Conservation (phyloP, 2,888 invertebrate species). For the Drosophila atroscutellata region DNA sequence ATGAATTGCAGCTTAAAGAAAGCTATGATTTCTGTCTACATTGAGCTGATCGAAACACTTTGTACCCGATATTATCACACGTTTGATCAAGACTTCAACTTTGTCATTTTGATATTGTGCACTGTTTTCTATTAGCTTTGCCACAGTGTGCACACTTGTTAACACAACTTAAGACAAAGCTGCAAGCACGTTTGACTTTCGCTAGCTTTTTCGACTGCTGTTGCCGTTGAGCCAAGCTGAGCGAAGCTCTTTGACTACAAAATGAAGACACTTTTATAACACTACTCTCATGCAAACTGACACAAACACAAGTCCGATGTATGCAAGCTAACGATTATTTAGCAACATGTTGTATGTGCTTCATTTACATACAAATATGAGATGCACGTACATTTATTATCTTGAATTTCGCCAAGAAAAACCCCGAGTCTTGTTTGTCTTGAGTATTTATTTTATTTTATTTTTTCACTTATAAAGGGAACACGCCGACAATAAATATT, state of each 20-base stretch:
- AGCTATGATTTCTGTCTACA: not conserved
- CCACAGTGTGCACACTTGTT: conserved; percentile 54
- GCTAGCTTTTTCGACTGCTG: conserved; percentile 26
- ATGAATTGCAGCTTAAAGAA: not conserved
- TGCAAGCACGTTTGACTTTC: conserved; percentile 44
- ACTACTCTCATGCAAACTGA: conserved; percentile 8
- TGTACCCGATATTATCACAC: not conserved
- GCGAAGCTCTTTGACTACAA: conserved; percentile 37
- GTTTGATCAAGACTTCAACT: not conserved
- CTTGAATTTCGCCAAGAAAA: conserved; percentile 43
- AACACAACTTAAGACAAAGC: conserved; percentile 18
- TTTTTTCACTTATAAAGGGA: conserved; percentile 64
- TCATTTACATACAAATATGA: conserved; percentile 22
- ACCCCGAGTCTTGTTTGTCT: conserved; percentile 49
- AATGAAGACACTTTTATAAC: conserved; percentile 35
- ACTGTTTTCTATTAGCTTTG: conserved; percentile 6
- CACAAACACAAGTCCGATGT: not conserved
- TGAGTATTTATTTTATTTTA: conserved; percentile 10
- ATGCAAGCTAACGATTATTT: conserved; percentile 34
- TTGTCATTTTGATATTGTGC: not conserved
- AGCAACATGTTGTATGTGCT: conserved; percentile 32
- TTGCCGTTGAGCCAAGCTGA: conserved; percentile 19
- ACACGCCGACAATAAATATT: conserved; percentile 68
- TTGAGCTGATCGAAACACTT: not conserved
- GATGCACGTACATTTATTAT: conserved; percentile 42